Conservation (phyloP, 2,113 vertebrate genomes). For the Cyprinodon brontotheroides region DNA sequence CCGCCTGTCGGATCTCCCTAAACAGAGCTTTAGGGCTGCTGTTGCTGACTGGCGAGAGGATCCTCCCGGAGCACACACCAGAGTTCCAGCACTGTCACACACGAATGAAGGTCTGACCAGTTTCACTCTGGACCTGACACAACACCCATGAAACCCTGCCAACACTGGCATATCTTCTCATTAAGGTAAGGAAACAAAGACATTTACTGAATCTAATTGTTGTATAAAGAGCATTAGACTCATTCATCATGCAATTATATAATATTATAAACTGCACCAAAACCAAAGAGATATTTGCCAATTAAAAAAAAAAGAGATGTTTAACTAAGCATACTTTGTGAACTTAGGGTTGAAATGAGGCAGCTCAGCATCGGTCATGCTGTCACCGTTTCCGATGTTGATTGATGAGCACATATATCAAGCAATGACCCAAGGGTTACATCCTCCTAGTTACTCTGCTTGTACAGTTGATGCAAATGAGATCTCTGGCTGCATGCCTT, state of each 20-base stretch:
- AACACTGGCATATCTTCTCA: conserved; percentile 61
- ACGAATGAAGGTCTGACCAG: conserved; percentile 44
- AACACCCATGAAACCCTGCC: conserved; percentile 62
- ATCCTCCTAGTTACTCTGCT: neutral
- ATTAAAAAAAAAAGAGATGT: too few relatives aligned
- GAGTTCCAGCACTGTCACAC: conserved; percentile 33
- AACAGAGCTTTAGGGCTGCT: conserved; percentile 54
- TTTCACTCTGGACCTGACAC: conserved; percentile 45
- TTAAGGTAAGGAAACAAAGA: conserved; percentile 64
- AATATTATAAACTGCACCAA: neutral
- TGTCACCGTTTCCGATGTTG: neutral
- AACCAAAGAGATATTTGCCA: neutral
- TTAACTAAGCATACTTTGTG: neutral
- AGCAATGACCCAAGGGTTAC: conserved; percentile 1
- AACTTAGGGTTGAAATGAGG: conserved; percentile 9
- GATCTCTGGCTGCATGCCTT: neutral
- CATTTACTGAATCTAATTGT: neutral
- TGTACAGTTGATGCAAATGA: neutral
- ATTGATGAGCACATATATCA: neutral
- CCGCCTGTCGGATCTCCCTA: conserved; percentile 48
- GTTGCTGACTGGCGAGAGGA: conserved; percentile 19
- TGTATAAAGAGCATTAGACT: neutral
- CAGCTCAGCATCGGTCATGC: neutral
- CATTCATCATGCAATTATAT: neutral
- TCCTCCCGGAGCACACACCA: conserved; percentile 29